Base-by-base conservation (phyloP, 2,797 vertebrate species). In the Picus viridis region DNA sequence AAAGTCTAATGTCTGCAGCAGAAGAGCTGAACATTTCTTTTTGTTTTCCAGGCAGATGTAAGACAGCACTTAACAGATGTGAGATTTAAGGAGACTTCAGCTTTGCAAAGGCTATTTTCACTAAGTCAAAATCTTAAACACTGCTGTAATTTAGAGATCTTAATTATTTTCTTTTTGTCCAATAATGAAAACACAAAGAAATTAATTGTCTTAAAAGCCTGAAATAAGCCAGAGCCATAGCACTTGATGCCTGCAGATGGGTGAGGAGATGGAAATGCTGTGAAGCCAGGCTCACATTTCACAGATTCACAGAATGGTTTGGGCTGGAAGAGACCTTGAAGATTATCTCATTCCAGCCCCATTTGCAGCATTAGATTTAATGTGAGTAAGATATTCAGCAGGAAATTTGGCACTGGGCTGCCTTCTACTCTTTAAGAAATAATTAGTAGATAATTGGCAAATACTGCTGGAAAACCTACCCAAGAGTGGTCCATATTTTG, bases 41-140 rank as follows among this genome's bases (percentile, higher is more conserved):
- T 69, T 72, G 39, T 87, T 95, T 83, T 77, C 70, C 62, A 91
- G 86, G 78, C 20, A 95, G 94, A 92, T 51, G 76, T 45, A 92
- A 87, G 64, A 29, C 3, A 61, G 54, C 43, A 13, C 26, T 71
- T 65, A 75, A 18, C 43, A 69, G 49, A 47, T 24, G 16, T 0
- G 3, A 26, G 16, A 49, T 12, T 72, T 41, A 63, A 34, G n/a
- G 72, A 53, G 41, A 56, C 32, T 49, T 64, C 11, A 36, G 59
- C 23, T 80, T 56, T 51, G 30, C 70, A 27, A 81, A 81, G 32
- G 26, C 34, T n/a, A 8, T 75, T 80, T 70, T 71, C 20, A 70
- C 47, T 8, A 32, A 43, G 27, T 29, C 34, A 23, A 56, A n/a
- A 70, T 56, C 23, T 65, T 65, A 43, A 59, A 74, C 22, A 13